These are phyloP conservation scores for Halictus rubicundus DNA, from an alignment of 1,140 invertebrate genomes.

Conservation along the genomic window DNA sequence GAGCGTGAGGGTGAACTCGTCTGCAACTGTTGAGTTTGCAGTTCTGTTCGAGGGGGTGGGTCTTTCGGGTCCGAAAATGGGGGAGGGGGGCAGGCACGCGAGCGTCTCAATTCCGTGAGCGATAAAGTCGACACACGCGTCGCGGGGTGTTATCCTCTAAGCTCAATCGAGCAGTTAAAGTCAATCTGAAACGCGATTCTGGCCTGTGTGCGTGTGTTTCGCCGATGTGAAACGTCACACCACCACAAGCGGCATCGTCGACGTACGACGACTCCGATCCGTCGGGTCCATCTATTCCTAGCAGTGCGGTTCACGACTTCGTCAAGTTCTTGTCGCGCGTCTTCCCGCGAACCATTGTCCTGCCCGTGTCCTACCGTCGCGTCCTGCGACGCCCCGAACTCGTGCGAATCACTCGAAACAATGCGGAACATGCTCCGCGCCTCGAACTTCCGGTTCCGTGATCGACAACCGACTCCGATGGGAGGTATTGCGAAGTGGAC, in stretches of 20 bases:
- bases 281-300: conserved; percentile 76
- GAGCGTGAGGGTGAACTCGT: too few relatives aligned
- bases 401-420: neutral
- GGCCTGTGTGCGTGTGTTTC: conserved; percentile 48
- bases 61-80: too few relatives aligned
- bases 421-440: neutral
- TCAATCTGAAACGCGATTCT: conserved; percentile 61
- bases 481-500: neutral
- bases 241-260: conserved; percentile 67
- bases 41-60: too few relatives aligned
- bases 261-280: conserved; percentile 66
- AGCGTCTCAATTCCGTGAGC: conserved; percentile 28
- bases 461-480: neutral
- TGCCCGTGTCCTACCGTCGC: conserved; percentile 13
- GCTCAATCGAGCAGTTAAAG: conserved; percentile 62
- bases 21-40: too few relatives aligned
- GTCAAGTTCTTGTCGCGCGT: conserved; percentile 70
- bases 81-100: neutral
- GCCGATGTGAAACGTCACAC: conserved; percentile 47
- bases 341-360: conserved; percentile 43
- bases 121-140: neutral
- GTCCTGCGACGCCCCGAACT: neutral
- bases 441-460: neutral
- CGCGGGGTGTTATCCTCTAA: conserved; percentile 50
- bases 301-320: conserved; percentile 74